Evolutionary conservation across 1,140 invertebrate genomes (phyloP).

Genomic region (Platorchestia sp.): DNA sequence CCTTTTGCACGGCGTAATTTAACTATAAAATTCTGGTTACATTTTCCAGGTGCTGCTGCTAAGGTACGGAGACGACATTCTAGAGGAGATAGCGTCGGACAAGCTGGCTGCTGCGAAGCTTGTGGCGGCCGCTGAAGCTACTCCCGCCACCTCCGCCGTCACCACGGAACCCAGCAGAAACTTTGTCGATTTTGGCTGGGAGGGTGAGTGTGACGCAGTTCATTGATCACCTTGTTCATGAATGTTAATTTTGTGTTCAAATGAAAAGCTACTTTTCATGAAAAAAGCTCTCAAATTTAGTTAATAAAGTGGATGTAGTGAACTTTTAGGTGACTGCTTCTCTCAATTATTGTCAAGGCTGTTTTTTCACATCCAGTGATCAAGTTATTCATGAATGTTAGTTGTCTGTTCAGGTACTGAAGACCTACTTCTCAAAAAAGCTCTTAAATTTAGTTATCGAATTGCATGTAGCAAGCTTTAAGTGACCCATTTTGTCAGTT

Average conservation of each 20-base stretch:
- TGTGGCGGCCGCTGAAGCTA: neutral
- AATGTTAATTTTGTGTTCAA: too few relatives aligned
- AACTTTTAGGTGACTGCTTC: neutral
- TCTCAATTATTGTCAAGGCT: neutral
- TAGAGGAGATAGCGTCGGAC: slow-evolving; percentile 19
- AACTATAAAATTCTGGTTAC: neutral
- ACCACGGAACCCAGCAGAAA: neutral
- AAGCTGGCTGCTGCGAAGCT: slow-evolving; percentile 1
- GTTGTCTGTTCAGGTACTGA: neutral
- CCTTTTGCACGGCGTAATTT: neutral
- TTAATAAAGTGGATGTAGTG: neutral
- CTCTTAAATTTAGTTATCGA: neutral
- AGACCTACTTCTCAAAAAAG: neutral
- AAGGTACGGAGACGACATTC: slow-evolving; percentile 38
- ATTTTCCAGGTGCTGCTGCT: slow-evolving; percentile 2
- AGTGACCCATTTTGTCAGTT: neutral
- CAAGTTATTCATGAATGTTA: too few relatives aligned
- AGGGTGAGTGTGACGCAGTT: neutral
- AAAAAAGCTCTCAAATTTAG: neutral
- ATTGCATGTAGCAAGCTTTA: neutral
- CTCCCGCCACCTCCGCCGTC: neutral
- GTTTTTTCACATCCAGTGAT: too few relatives aligned
- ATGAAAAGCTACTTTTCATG: neutral
- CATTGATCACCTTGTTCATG: neutral
- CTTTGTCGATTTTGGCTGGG: slow-evolving; percentile 25